Evolutionary conservation across 2,113 vertebrate genomes (phyloP).

Genomic region (Perca flavescens): DNA sequence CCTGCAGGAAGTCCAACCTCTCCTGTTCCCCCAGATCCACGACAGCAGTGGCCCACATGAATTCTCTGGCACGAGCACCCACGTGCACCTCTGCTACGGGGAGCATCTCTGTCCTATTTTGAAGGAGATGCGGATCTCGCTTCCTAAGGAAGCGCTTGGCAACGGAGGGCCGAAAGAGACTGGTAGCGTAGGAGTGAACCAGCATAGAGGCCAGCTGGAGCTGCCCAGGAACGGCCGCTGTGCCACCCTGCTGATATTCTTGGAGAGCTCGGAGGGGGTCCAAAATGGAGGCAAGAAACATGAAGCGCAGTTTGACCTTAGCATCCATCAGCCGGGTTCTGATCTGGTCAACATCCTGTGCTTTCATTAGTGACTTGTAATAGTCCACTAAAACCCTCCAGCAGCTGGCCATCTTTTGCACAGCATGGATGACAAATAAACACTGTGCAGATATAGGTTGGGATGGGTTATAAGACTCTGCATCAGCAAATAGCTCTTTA

Average conservation of each 20-base stretch:
- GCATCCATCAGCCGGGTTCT: slow-evolving; percentile 48
- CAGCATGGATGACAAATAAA: slow-evolving; percentile 39
- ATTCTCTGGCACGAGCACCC: slow-evolving; percentile 49
- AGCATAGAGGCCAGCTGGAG: slow-evolving; percentile 62
- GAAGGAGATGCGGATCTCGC: slow-evolving; percentile 17
- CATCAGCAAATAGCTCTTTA: slow-evolving; percentile 55
- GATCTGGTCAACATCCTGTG: neutral
- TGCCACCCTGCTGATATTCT: slow-evolving; percentile 37
- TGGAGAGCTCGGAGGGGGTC: slow-evolving; percentile 74
- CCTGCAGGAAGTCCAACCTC: slow-evolving; percentile 46
- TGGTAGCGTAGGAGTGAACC: slow-evolving; percentile 51
- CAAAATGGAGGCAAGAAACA: slow-evolving; percentile 77
- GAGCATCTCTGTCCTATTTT: slow-evolving; percentile 33
- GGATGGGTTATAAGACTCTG: neutral
- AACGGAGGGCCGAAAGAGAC: slow-evolving; percentile 42
- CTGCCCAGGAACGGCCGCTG: neutral
- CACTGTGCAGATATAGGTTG: slow-evolving; percentile 34
- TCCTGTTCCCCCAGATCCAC: slow-evolving; percentile 19
- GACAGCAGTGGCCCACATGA: slow-evolving; percentile 32
- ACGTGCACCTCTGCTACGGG: slow-evolving; percentile 41
- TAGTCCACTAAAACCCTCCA: slow-evolving; percentile 74
- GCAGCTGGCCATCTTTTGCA: slow-evolving; percentile 63
- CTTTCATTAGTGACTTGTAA: slow-evolving; percentile 49
- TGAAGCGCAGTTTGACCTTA: slow-evolving; percentile 57
- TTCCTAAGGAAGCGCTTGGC: slow-evolving; percentile 32